A percentile compares a stretch with the other conserved stretches of the same genome.
These are phyloP conservation scores for Parazoanthus darwini DNA, from an alignment of 92 coral and sea anemone species.

Conservation along the genomic window DNA sequence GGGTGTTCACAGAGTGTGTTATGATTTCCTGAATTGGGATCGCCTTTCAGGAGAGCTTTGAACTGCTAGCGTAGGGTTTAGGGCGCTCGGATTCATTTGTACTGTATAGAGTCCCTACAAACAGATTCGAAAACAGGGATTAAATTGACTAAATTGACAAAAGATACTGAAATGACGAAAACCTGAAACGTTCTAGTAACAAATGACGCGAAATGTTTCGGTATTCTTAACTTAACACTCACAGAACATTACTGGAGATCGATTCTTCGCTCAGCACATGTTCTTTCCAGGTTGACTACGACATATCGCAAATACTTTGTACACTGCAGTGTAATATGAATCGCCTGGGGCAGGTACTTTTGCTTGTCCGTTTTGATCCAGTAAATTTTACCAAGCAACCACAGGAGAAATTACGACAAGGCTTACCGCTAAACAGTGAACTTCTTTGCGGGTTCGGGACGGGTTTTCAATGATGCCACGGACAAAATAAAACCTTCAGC, in stretches of 20 bases:
- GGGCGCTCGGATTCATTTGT: background rate
- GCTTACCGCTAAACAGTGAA: background rate
- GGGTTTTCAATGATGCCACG: background rate
- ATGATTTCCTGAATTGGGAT: slow-evolving; percentile 37
- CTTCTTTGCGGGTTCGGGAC: background rate
- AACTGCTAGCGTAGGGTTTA: slow-evolving; percentile 3
- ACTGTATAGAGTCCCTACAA: background rate
- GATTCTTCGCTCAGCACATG: background rate
- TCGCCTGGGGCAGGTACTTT: background rate
- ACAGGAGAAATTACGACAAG: background rate
- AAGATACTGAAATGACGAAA: background rate
- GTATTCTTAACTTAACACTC: background rate
- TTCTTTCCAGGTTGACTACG: background rate
- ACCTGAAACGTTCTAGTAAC: background rate
- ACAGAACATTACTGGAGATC: background rate
- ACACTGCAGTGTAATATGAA: background rate
- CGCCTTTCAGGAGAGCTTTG: slow-evolving; percentile 8
- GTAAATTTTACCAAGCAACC: slow-evolving; percentile 12
- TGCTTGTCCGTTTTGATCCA: background rate
- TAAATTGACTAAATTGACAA: background rate
- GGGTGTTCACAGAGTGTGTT: slow-evolving; percentile 28
- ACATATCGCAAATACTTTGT: background rate
- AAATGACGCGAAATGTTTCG: background rate
- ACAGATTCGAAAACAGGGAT: background rate
- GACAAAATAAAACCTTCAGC: background rate